A percentile compares a stretch with the other conserved stretches of the same genome.
phyloP scores from a whole-genome alignment of 2,113 vertebrate species.

The Delphinus delphis region DNA sequence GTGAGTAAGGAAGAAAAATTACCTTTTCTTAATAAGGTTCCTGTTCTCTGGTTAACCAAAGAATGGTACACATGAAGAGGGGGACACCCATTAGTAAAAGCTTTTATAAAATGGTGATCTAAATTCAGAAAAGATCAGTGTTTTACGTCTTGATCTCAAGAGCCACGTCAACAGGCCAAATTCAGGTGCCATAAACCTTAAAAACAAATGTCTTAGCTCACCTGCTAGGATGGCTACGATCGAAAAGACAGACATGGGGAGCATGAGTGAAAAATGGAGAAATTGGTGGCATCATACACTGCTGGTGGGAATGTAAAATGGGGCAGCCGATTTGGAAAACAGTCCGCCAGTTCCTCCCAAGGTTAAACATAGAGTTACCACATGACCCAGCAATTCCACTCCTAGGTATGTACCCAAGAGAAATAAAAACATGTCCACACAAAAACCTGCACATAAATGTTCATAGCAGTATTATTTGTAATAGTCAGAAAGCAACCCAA shows the following conservation, averaged over 20 bases:
- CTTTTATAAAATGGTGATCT: neutral
- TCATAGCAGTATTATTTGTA: neutral
- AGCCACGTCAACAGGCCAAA: neutral
- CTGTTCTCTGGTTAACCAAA: neutral
- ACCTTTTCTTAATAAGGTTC: neutral
- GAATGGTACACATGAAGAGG: neutral
- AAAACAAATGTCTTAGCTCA: neutral
- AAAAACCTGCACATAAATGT: neutral
- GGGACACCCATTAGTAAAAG: neutral
- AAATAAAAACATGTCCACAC: neutral
- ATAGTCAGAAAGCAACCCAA: neutral
- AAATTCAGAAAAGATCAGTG: slow-evolving; percentile 18
- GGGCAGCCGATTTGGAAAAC: neutral
- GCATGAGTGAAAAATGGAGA: neutral
- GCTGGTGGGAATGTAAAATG: neutral
- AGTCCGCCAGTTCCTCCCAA: neutral
- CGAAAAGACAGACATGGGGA: neutral
- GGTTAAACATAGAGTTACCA: neutral
- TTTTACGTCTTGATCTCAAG: neutral
- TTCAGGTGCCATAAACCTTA: neutral
- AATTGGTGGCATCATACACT: neutral
- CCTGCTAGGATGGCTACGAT: neutral
- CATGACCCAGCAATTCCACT: neutral
- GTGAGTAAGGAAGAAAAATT: neutral
- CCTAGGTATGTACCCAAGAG: neutral